A percentile compares a stretch with the other conserved stretches of the same genome.
These are phyloP conservation scores for Neostethus bicornis DNA, from an alignment of 2,797 vertebrate species.

Conservation along the genomic window DNA sequence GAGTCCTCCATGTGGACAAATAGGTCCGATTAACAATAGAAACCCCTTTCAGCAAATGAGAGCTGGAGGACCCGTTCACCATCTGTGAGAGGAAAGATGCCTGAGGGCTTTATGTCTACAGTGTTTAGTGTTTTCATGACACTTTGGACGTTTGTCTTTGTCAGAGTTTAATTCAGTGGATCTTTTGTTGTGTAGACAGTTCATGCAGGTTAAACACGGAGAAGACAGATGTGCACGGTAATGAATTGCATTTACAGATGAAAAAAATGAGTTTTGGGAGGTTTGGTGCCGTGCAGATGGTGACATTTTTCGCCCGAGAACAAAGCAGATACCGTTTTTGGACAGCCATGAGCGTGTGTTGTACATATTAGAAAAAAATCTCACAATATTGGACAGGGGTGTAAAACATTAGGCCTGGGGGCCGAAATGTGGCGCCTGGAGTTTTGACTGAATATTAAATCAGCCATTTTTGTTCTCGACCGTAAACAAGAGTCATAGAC, in stretches of 20 bases:
- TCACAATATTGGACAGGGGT: too few species aligned
- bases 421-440: too few species aligned
- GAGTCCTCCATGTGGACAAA: slow-evolving; percentile 15
- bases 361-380: background rate
- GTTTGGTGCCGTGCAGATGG: background rate
- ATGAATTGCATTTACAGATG: slow-evolving; percentile 1
- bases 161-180: slow-evolving; percentile 11
- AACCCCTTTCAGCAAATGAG: slow-evolving; percentile 49
- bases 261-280: background rate
- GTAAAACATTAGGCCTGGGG: too few species aligned
- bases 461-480: too few species aligned
- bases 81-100: slow-evolving; percentile 71
- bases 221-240: background rate
- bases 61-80: slow-evolving; percentile 55
- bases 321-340: slow-evolving; percentile 20
- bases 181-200: background rate
- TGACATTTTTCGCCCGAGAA: slow-evolving; percentile 8
- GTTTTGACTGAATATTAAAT: too few species aligned
- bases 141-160: slow-evolving; percentile 20
- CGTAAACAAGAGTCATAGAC: too few species aligned
- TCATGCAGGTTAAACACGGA: slow-evolving; percentile 8
- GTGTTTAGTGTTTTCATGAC: slow-evolving; percentile 29
- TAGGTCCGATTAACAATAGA: slow-evolving; percentile 34
- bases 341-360: slow-evolving; percentile 18
- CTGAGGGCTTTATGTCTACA: slow-evolving; percentile 42